Conservation (phyloP, 2,113 vertebrate species). For the Spheniscus mendiculus region DNA sequence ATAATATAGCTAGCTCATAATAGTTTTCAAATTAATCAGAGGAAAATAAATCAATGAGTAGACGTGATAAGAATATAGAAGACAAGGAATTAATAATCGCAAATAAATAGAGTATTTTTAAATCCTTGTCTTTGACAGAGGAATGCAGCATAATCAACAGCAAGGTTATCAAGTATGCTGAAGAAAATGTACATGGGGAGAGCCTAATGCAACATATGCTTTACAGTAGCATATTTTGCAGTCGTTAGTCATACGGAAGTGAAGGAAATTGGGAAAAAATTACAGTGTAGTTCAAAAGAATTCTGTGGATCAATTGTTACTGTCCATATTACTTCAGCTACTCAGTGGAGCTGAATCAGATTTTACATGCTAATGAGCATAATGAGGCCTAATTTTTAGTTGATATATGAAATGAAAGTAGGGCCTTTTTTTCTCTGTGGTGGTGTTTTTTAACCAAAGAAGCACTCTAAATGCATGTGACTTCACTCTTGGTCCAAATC, state of each 20-base stretch:
- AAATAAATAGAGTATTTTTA: background rate
- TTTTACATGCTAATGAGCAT: background rate
- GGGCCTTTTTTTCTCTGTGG: fast-evolving
- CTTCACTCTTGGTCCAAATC: background rate
- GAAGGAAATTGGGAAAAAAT: background rate
- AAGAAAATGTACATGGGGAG: background rate
- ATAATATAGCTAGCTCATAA: background rate
- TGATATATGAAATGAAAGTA: background rate
- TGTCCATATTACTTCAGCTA: background rate
- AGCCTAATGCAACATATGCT: background rate
- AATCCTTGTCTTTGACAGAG: background rate
- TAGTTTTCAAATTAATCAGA: background rate
- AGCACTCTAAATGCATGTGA: background rate
- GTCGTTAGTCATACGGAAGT: background rate
- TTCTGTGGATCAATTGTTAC: background rate
- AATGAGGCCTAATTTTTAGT: background rate
- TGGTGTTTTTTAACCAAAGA: background rate
- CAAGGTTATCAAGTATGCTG: background rate
- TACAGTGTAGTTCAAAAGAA: background rate
- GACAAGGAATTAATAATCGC: background rate
- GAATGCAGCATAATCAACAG: background rate
- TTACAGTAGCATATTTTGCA: background rate
- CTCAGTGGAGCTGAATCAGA: background rate
- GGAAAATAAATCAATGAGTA: background rate
- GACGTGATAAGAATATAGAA: background rate